These are phyloP conservation scores for Ptychoptera albimana DNA, from an alignment of 2,888 invertebrate genomes.

Conservation along the genomic window DNA sequence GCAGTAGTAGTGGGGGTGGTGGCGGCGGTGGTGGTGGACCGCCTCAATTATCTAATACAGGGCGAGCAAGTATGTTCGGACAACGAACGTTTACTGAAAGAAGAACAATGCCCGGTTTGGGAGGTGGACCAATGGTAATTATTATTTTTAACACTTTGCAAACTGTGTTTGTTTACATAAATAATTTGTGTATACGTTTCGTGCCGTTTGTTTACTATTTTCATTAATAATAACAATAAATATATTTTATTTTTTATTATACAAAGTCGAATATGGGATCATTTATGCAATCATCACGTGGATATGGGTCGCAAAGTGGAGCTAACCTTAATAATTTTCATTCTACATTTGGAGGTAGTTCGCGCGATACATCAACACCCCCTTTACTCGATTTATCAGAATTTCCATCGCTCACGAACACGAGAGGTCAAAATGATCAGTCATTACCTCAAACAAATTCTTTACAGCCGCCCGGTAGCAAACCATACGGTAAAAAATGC, in stretches of 20 bases:
- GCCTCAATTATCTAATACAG: constrained; percentile 38
- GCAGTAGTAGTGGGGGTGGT: constrained; percentile 34
- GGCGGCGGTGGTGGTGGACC: constrained; percentile 35
- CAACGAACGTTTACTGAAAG: constrained; percentile 67
- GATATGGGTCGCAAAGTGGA: constrained; percentile 45
- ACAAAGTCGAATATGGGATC: constrained; percentile 43
- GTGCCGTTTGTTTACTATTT: background rate
- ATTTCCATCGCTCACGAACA: constrained; percentile 76
- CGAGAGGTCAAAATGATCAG: constrained; percentile 66
- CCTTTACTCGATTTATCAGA: constrained; percentile 82
- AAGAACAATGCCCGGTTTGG: constrained; percentile 39
- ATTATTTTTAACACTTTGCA: constrained; percentile 2
- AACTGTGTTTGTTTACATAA: background rate
- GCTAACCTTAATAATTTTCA: constrained; percentile 58
- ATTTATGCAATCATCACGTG: constrained; percentile 40
- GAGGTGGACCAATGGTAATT: constrained; percentile 29
- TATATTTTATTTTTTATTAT: constrained; percentile 2
- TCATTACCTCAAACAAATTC: constrained; percentile 64
- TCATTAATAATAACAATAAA: constrained; percentile 4
- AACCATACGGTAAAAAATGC: constrained; percentile 63
- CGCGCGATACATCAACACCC: constrained; percentile 62
- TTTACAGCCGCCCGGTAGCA: constrained; percentile 78
- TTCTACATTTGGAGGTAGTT: constrained; percentile 64
- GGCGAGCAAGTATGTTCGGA: constrained; percentile 51
- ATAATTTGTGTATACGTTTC: background rate